Conservation (phyloP, 2,888 invertebrate species). For the Prionchulus punctatus region DNA sequence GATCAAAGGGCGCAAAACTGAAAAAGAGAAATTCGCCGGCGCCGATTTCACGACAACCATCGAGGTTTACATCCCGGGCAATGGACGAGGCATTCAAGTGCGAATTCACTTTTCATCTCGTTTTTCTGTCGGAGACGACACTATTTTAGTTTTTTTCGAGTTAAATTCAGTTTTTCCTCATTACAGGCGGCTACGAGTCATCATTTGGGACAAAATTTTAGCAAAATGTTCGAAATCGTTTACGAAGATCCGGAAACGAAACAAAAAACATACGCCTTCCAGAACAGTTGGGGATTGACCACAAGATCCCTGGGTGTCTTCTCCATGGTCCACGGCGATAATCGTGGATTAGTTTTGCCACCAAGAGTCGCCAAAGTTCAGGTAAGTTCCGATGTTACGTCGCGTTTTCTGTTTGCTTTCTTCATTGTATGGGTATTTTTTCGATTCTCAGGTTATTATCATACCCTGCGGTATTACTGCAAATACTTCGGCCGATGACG, state of each 20-base stretch:
- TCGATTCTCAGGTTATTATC: conserved; percentile 49
- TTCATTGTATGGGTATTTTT: not conserved
- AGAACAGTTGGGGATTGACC: conserved; percentile 97
- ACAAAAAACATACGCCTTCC: conserved; percentile 58
- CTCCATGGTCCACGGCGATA: conserved; percentile 74
- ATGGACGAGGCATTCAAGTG: conserved; percentile 76
- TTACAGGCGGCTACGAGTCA: conserved; percentile 81
- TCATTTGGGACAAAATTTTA: conserved; percentile 95
- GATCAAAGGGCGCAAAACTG: conserved; percentile 82
- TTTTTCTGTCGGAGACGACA: not conserved
- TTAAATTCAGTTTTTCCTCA: not conserved
- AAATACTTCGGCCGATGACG: conserved; percentile 53
- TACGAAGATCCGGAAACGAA: conserved; percentile 75
- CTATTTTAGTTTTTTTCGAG: not conserved
- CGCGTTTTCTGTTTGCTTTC: not conserved
- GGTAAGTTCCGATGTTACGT: conserved; percentile 30
- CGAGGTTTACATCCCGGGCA: conserved; percentile 82
- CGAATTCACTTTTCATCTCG: not conserved
- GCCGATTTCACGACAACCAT: conserved; percentile 92
- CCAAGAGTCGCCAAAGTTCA: conserved; percentile 76
- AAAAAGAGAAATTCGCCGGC: conserved; percentile 98
- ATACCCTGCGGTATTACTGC: conserved; percentile 92
- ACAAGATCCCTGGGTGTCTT: conserved; percentile 77
- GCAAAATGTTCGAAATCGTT: conserved; percentile 94
- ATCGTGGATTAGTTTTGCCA: conserved; percentile 84